A percentile compares a stretch with the other conserved stretches of the same genome.
These are phyloP conservation scores for Varanus salvator DNA, from an alignment of 2,113 vertebrate genomes.

Conservation along the genomic window DNA sequence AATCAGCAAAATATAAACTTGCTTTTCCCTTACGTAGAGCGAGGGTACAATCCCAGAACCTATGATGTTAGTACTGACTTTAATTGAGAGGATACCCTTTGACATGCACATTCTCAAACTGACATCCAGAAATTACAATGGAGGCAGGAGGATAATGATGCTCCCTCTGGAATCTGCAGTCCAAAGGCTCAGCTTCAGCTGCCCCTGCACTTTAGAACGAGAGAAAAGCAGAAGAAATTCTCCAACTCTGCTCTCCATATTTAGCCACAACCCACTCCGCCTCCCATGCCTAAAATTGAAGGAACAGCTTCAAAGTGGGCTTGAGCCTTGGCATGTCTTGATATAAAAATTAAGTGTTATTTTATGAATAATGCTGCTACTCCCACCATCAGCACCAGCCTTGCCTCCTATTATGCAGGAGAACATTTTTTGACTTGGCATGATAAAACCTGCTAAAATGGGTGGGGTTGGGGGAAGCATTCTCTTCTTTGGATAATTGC, in stretches of 20 bases:
- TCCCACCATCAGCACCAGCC: neutral
- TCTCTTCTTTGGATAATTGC: conserved; percentile 48
- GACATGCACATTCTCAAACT: neutral
- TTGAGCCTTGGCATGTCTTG: neutral
- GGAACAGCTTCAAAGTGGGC: neutral
- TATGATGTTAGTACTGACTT: neutral
- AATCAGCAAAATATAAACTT: neutral
- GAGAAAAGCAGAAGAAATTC: neutral
- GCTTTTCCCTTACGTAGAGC: neutral
- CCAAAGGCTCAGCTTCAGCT: neutral
- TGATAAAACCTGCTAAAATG: neutral
- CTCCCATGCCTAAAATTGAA: neutral
- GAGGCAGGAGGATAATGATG: neutral
- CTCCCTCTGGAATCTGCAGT: neutral
- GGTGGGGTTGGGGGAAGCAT: neutral
- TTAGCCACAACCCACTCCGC: neutral
- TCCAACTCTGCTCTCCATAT: neutral
- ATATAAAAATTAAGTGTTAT: neutral
- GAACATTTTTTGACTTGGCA: conserved; percentile 18
- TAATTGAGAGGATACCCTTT: neutral
- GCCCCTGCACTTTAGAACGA: neutral
- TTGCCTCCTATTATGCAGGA: neutral
- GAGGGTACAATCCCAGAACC: neutral
- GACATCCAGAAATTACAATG: neutral
- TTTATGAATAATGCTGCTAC: neutral